Evolutionary conservation across 2,113 vertebrate genomes (phyloP), one percentile per base, ranked within the genome.

Genomic region (Microtus ochrogaster): DNA sequence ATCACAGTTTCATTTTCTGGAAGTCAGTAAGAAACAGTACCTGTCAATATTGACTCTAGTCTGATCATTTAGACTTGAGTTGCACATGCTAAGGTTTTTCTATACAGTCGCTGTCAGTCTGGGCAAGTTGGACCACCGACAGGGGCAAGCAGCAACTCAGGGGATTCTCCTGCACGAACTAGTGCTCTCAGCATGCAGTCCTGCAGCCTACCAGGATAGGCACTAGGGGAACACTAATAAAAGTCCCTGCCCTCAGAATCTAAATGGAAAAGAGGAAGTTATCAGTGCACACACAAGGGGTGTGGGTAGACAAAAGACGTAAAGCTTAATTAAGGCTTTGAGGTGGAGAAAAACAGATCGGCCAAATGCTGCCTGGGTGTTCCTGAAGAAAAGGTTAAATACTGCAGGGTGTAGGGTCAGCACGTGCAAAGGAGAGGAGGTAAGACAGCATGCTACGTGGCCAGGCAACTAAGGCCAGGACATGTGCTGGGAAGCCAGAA

Each of bases 231-330:
- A 61, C 11, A 17, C 6, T 39, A 61, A 49, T 3, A 36, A 79
- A 49, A 47, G 9, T 26, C 14, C 26, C 58, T 61, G 44, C 19
- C 41, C 83, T 65, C 47, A 14, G 24, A 55, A 12, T 66, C 70
- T 68, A 10, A 11, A 0, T 28, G 26, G 3, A 7, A 63, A 17
- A 68, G 12, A 66, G 41, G 47, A 28, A 8, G 13, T 1, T 52
- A 52, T 0, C 28, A 63, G 16, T 3, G 4, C 0, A 14, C 1
- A 2, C 28, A 12, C 0, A 0, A 3, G 4, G 58, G 0, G 2
- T 0, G 39, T 0, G 8, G 19, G 9, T 17, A 13, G 21, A 16
- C n/a, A 26, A 19, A 52, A 3, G n/a, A 26, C 17, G 16, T 39
- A 26, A 39, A 3, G 10, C 49, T 47, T 6, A 68, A 68, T 47